Evolutionary conservation across 1,140 invertebrate species (phyloP).

Genomic region (Drosophila rhopaloa): DNA sequence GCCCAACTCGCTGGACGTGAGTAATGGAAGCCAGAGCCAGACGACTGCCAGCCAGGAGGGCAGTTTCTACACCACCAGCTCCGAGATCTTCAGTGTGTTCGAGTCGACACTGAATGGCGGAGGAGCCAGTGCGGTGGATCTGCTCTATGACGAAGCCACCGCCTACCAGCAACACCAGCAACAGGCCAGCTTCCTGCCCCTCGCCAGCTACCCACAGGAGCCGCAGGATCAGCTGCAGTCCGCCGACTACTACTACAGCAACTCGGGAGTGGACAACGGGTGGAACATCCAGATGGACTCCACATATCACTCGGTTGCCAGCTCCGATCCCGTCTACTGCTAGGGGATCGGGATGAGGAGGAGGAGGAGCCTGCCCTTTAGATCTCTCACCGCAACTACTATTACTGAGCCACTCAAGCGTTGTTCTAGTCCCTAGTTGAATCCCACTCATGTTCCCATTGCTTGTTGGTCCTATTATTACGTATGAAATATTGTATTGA

Average conservation of each 20-base stretch:
- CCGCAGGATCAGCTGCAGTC: conserved; percentile 45
- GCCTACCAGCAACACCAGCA: conserved; percentile 56
- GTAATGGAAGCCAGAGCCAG: conserved; percentile 28
- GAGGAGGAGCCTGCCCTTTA: too few species aligned
- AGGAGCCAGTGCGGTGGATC: conserved; percentile 32
- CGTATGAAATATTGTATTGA: conserved; percentile 42
- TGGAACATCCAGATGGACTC: conserved; percentile 81
- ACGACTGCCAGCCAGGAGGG: conserved; percentile 36
- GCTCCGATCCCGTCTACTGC: conserved; percentile 47
- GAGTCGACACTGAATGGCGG: conserved; percentile 52
- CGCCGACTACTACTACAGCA: conserved; percentile 78
- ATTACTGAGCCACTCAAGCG: conserved; percentile 57
- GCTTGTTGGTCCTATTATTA: conserved; percentile 61
- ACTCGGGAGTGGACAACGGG: conserved; percentile 69
- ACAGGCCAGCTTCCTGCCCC: conserved; percentile 14
- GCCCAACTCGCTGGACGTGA: conserved; percentile 42
- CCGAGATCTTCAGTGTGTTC: conserved; percentile 76
- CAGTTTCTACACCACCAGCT: conserved; percentile 66
- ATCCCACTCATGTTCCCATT: conserved; percentile 27
- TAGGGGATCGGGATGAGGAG: conserved; percentile 18
- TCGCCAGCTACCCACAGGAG: conserved; percentile 52
- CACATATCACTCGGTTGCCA: conserved; percentile 30
- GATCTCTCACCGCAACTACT: conserved; percentile 32
- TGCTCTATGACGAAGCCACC: conserved; percentile 54
- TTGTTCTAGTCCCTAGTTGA: conserved; percentile 81